These are phyloP conservation scores for Clarias pachynema DNA, from an alignment of 2,797 vertebrate genomes.

Conservation along the genomic window DNA sequence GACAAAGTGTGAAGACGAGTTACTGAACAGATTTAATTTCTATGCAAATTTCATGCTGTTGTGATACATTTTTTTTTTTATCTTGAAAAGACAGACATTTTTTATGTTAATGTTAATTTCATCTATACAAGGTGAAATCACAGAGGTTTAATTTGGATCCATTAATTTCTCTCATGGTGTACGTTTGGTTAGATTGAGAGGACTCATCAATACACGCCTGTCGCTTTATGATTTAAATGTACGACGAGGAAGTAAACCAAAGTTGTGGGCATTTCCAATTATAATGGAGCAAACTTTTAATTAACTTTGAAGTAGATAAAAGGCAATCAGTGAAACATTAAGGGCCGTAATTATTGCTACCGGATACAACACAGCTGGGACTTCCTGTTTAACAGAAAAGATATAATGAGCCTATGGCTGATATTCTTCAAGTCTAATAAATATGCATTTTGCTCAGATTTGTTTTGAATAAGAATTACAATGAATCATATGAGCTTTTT, in stretches of 20 bases:
- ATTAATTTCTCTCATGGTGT: constrained; percentile 52
- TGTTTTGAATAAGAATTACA: constrained; percentile 23
- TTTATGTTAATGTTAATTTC: constrained; percentile 61
- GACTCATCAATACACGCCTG: constrained; percentile 25
- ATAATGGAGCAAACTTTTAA: constrained; percentile 53
- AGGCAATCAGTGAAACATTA: constrained; percentile 37
- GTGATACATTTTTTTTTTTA: constrained; percentile 51
- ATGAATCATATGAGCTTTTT: not conserved
- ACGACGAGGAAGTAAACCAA: constrained; percentile 27
- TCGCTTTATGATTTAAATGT: constrained; percentile 20
- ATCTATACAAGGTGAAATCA: constrained; percentile 57
- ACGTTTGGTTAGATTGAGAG: constrained; percentile 40
- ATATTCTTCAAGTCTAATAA: constrained; percentile 30
- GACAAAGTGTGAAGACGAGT: constrained; percentile 59
- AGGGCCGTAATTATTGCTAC: constrained; percentile 32
- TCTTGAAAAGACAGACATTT: constrained; percentile 64
- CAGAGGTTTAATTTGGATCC: constrained; percentile 62
- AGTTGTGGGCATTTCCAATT: constrained; percentile 29
- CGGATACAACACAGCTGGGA: constrained; percentile 25
- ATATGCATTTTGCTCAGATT: constrained; percentile 25
- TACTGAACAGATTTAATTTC: constrained; percentile 69
- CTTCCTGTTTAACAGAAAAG: constrained; percentile 30
- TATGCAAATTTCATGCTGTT: constrained; percentile 68
- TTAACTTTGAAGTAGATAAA: constrained; percentile 54
- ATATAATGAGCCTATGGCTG: constrained; percentile 33